Base-by-base conservation (phyloP, 2,888 invertebrate species). In the Folsomia manolachei region DNA sequence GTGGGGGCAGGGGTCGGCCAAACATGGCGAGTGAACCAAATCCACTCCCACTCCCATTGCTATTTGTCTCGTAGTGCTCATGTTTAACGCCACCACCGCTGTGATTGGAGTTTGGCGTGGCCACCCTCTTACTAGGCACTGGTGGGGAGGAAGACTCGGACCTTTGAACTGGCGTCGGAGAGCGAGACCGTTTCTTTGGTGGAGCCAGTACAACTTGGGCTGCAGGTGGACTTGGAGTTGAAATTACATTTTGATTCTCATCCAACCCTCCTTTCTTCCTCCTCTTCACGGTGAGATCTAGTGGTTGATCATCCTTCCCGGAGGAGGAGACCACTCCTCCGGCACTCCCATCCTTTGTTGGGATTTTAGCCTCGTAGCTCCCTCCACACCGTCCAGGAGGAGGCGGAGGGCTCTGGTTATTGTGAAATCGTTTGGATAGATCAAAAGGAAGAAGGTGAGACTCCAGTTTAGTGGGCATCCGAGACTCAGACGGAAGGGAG, bases 261-360 rank as follows among this genome's bases (percentile, higher is more conserved):
- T 94, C 94, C 24, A 92, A 85, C 51, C 18, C 51, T 11, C 9
- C 9, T 75, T 87, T 79, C 84, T 94, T 91, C 84, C 95, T 94
- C 84, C 91, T 91, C 75, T 92, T 91, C 81, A 95, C 88, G 82
- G 95, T 89, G 72, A 96, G 87, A 84, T 95, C 96, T 72, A 95
- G 87, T 0, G 95, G 95, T 83, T 94, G 92, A 83, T 93, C 92
- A 69, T 87, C 85, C 23, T 72, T 71, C n/a, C n/a, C n/a, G n/a
- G n/a, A n/a, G n/a, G 62, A 19, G 19, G 21, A 24, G n/a, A 9
- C 9, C 51, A 1, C 11, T 18, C 26, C 27, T 2, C 53, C 26
- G 25, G 64, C 71, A 26, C 56, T 56, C 27, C 56, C 56, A n/a
- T 24, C 21, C 56, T 21, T 56, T 7, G 56, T 14, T 1, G 69